These are phyloP conservation scores for Heliothis virescens DNA, from an alignment of 1,140 invertebrate species.

Conservation along the genomic window DNA sequence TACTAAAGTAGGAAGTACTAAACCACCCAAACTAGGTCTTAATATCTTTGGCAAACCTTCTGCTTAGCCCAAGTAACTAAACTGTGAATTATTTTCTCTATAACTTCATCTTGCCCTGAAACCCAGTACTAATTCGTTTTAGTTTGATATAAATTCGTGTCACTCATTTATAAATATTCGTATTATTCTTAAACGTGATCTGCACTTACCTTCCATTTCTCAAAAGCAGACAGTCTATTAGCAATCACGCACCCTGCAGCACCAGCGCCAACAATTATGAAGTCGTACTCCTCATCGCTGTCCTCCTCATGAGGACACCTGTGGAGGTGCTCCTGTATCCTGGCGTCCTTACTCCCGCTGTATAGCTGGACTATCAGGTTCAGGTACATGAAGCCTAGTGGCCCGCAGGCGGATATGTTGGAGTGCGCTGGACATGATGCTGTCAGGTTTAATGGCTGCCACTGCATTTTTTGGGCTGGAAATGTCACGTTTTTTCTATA, in stretches of 20 bases:
- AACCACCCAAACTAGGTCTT: too few relatives aligned
- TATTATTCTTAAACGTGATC: too few relatives aligned
- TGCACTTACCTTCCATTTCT: slow-evolving; percentile 84
- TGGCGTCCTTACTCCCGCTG: slow-evolving; percentile 25
- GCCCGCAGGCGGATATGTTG: slow-evolving; percentile 45
- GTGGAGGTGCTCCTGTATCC: background rate
- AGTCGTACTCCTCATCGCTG: slow-evolving; percentile 59
- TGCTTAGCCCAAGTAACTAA: too few relatives aligned
- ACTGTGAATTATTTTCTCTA: too few relatives aligned
- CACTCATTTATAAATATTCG: too few relatives aligned
- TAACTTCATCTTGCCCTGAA: too few relatives aligned
- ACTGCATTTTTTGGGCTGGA: slow-evolving; percentile 55
- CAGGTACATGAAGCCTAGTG: slow-evolving; percentile 53
- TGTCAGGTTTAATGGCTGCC: slow-evolving; percentile 62
- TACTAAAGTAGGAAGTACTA: too few relatives aligned
- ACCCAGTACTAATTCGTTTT: too few relatives aligned
- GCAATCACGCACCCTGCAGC: slow-evolving; percentile 87
- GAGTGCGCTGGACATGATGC: slow-evolving; percentile 61
- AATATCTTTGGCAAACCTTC: too few relatives aligned
- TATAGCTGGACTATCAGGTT: slow-evolving; percentile 62
- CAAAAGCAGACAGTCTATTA: slow-evolving; percentile 85
- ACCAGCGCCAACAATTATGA: slow-evolving; percentile 64
- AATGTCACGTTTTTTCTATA: background rate
- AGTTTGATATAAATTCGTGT: too few relatives aligned
- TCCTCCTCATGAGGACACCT: background rate